These are phyloP conservation scores for Prochilodus magdalenae DNA, from an alignment of 2,113 vertebrate genomes.

Conservation along the genomic window DNA sequence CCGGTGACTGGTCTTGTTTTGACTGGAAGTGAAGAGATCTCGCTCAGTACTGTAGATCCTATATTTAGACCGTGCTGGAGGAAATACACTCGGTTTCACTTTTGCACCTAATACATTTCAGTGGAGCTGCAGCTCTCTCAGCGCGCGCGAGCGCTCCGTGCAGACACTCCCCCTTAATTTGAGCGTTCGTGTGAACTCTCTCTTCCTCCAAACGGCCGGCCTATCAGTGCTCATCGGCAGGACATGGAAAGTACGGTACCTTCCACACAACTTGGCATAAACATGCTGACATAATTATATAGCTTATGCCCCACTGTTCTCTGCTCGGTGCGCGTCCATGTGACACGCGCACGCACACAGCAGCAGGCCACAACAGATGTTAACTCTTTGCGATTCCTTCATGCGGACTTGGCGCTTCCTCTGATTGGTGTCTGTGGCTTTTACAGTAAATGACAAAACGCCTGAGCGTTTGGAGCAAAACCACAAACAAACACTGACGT, in stretches of 20 bases:
- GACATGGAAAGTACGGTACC: constrained; percentile 74
- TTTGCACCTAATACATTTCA: no score
- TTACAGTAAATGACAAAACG: constrained; percentile 28
- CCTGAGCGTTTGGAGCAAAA: neutral
- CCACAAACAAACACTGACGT: neutral
- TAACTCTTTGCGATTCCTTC: constrained; percentile 47
- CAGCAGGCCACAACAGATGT: constrained; percentile 15
- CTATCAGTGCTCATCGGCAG: constrained; percentile 58
- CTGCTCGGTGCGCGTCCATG: constrained; percentile 26
- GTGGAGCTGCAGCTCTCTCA: no score
- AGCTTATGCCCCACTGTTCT: constrained; percentile 46
- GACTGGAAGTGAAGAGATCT: no score
- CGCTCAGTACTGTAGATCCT: no score
- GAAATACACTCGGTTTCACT: no score
- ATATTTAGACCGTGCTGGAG: no score
- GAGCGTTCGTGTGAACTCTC: constrained; percentile 25
- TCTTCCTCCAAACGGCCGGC: constrained; percentile 34
- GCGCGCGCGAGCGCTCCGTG: neutral
- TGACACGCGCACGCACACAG: constrained; percentile 26
- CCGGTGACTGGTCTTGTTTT: no score
- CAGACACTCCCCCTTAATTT: constrained; percentile 38
- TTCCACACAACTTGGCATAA: constrained; percentile 68
- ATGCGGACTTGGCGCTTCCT: neutral
- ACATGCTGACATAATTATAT: constrained; percentile 71
- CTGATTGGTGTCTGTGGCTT: neutral